Percentiles rank a stretch among this genome's conserved stretches.
Evolutionary conservation across 2,113 vertebrate genomes (phyloP).

Genomic region (Irena cyanogastra): DNA sequence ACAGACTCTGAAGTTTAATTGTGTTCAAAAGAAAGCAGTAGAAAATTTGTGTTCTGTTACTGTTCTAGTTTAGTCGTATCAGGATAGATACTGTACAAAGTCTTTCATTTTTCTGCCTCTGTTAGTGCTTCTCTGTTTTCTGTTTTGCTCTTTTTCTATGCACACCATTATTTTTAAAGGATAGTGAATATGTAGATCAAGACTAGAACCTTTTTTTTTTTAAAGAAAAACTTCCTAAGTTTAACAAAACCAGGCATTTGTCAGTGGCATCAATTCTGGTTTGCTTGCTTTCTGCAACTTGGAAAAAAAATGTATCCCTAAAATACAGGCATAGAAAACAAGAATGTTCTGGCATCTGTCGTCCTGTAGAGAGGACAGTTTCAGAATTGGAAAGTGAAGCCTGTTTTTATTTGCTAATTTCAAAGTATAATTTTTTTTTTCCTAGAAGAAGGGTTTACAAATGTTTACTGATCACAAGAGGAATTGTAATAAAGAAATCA

Average conservation of each 20-base stretch:
- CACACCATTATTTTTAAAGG: not conserved
- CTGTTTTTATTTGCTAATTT: constrained; percentile 17
- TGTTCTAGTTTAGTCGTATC: constrained; percentile 33
- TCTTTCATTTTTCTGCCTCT: not conserved
- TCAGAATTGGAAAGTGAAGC: not conserved
- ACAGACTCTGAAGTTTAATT: constrained; percentile 81
- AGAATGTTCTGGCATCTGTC: not conserved
- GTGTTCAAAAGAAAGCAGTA: constrained; percentile 69
- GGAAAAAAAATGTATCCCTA: not conserved
- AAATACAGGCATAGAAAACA: not conserved
- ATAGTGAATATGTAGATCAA: not conserved
- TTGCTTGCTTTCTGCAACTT: not conserved
- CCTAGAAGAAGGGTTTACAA: constrained; percentile 58
- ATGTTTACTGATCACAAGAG: constrained; percentile 83
- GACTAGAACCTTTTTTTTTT: not conserved
- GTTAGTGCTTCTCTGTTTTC: not conserved
- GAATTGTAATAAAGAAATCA: constrained; percentile 90
- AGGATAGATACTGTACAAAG: not conserved
- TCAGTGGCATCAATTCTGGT: not conserved
- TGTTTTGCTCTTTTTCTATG: not conserved
- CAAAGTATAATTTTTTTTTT: constrained; percentile 47
- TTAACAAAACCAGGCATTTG: not conserved
- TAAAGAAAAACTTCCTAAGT: not conserved
- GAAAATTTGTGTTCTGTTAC: constrained; percentile 60
- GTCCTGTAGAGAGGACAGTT: not conserved